Conservation (phyloP, 2,113 vertebrate species). For the Xiphophorus couchianus region DNA sequence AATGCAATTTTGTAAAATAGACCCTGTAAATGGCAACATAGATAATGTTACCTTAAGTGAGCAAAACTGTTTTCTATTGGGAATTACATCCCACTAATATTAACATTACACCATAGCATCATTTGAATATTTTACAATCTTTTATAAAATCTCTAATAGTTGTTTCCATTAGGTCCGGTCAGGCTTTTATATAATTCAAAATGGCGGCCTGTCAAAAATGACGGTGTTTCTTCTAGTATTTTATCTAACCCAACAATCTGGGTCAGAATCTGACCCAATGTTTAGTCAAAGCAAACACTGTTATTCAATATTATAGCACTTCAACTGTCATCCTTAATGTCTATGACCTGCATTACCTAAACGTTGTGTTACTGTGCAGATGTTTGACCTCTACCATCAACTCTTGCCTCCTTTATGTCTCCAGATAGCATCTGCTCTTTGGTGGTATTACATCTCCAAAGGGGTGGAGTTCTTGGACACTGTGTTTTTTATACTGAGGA, state of each 20-base stretch:
- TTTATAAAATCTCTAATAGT: not conserved
- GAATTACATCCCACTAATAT: not conserved
- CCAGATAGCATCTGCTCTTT: slow-evolving; percentile 96
- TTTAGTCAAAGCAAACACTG: no score
- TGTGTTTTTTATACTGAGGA: slow-evolving; percentile 97
- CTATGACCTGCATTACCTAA: not conserved
- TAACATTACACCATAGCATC: not conserved
- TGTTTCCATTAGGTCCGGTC: not conserved
- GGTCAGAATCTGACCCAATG: not conserved
- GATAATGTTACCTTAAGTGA: not conserved
- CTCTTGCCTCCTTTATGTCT: slow-evolving; percentile 30
- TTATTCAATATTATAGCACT: not conserved
- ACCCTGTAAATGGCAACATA: no score
- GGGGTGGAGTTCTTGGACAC: slow-evolving; percentile 98
- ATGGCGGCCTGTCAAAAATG: not conserved
- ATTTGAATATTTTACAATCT: not conserved
- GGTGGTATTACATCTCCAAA: slow-evolving; percentile 99
- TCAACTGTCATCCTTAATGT: not conserved
- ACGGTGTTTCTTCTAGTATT: not conserved
- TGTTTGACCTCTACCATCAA: not conserved
- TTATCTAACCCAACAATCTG: not conserved
- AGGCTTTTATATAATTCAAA: not conserved
- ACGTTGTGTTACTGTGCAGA: not conserved
- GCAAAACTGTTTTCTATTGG: not conserved
- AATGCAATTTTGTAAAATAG: no score